Evolutionary conservation across 2,113 vertebrate species (phyloP), one percentile per base, ranked within the genome.

Genomic region (Rallus limicola): DNA sequence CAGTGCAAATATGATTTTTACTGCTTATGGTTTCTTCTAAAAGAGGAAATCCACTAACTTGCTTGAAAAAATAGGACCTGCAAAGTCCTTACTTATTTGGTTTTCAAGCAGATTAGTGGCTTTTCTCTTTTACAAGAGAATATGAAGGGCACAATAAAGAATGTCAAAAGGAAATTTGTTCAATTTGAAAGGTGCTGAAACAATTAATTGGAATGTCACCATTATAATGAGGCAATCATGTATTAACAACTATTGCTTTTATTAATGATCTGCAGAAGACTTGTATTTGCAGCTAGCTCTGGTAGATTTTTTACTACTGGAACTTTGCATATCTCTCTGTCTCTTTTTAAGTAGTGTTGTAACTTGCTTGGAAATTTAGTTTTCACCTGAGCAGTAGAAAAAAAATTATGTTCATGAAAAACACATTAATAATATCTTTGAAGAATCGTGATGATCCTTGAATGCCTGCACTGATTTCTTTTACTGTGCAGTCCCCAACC

Each of bases 261-360:
- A 87, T 96, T 98, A 97, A 96, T 93, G 85, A 97, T 88, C 95
- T 96, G 94, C n/a, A 96, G 95, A 94, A 93, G 34, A 48, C 64
- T 88, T 91, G 40, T 94, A 88, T 90, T 97, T 97, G 75, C 78
- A 97, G 87, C 68, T 71, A 86, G 82, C 21, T 78, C 1, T 10
- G 56, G 76, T 79, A 88, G 93, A 92, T 36, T 16, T 94, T 90
- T 88, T 94, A 67, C 26, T 82, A 31, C 69, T 86, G 90, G 90
- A 94, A 96, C 31, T 81, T 96, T 88, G 86, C 86, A 69, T 93
- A 77, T 93, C 88, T 94, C 60, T 36, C 23, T 84, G 52, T 90
- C 63, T 92, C 68, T 92, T 96, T 96, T 95, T 95, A 95, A 95
- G 95, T 68, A 65, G 46, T 85, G 80, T 91, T 81, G 76, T 89